These are phyloP conservation scores for Lepisosteus osseus DNA, from an alignment of 2,113 vertebrate genomes.

Conservation along the genomic window DNA sequence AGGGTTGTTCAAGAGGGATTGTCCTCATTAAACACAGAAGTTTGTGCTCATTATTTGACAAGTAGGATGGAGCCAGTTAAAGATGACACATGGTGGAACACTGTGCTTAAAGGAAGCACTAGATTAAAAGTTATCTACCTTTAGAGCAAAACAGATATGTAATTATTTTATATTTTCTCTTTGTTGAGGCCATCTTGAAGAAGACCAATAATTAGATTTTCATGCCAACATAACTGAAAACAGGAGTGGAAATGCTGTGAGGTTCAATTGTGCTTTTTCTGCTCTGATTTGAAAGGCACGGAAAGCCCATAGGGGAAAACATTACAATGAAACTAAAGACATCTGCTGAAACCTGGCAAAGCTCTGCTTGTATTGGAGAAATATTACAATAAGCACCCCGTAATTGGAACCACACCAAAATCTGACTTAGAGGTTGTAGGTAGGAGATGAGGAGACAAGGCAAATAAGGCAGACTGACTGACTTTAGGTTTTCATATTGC, in stretches of 20 bases:
- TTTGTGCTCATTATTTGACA: neutral
- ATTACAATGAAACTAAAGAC: slow-evolving; percentile 41
- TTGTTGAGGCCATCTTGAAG: slow-evolving; percentile 22
- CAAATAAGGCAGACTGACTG: slow-evolving; percentile 21
- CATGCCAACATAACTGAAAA: slow-evolving; percentile 37
- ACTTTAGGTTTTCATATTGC: neutral
- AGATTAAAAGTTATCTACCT: slow-evolving; percentile 25
- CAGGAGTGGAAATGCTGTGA: slow-evolving; percentile 28
- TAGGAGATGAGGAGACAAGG: slow-evolving; percentile 22
- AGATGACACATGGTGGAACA: neutral
- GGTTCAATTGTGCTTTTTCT: slow-evolving; percentile 28
- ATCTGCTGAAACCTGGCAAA: slow-evolving; percentile 42
- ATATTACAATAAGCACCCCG: slow-evolving; percentile 27
- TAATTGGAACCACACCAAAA: slow-evolving; percentile 43
- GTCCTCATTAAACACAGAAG: too few relatives aligned
- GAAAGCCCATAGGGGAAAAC: slow-evolving; percentile 34
- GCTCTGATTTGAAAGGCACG: slow-evolving; percentile 26
- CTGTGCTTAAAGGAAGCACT: slow-evolving; percentile 1
- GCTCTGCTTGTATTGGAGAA: slow-evolving; percentile 40
- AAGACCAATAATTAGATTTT: slow-evolving; percentile 35
- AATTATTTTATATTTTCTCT: slow-evolving; percentile 35
- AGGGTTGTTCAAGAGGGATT: too few relatives aligned
- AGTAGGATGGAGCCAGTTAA: neutral
- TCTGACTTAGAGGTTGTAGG: slow-evolving; percentile 24
- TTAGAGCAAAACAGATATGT: slow-evolving; percentile 35